Base-by-base conservation (phyloP, 2,113 vertebrate genomes). In the Prietella phreatophila region DNA sequence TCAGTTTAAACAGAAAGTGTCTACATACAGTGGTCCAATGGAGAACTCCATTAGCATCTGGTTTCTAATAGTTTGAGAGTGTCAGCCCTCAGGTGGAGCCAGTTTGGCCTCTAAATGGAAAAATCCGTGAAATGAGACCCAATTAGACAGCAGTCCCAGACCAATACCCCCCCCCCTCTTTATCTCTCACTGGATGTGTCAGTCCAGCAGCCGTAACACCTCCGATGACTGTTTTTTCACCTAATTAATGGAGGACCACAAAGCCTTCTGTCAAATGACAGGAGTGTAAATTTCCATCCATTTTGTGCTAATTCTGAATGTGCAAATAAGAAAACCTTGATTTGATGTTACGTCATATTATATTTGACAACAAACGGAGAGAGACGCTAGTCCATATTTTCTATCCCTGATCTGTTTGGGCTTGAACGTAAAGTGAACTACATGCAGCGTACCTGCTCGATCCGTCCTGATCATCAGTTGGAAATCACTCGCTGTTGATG, bases 111-210 rank as follows among this genome's bases (percentile, higher is more conserved):
- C 42, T n/a, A 78, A 78, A 78, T 93, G 92, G 83, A 94, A 93
- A 91, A 91, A 89, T 89, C 88, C 58, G 87, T 90, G 82, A 94
- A 94, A 94, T 94, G 92, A 93, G 89, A 90, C 91, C 91, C 90
- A 94, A 93, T 95, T 94, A 93, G 91, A 83, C 22, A 78, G 42
- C 75, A 78, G 75, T 50, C 20, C 71, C 89, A 79, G 25, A 55
- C 90, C 85, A 86, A 61, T 78, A 78, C 2, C 19, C 33, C 9
- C 36, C 42, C 50, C 73, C 14, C 39, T 27, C 73, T 50, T 42
- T 13, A 2, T 15, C 14, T n/a, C 50, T 30, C 50, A 19, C 76
- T 30, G 11, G 5, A 15, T 79, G 42, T 75, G 20, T 47, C 36
- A 22, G 11, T n/a, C 14, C 47, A 50, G 4, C 42, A 50, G 22